Evolutionary conservation across 2,113 vertebrate genomes (phyloP), one percentile per base, ranked within the genome.

Genomic region (Apistogramma diplotaenia): DNA sequence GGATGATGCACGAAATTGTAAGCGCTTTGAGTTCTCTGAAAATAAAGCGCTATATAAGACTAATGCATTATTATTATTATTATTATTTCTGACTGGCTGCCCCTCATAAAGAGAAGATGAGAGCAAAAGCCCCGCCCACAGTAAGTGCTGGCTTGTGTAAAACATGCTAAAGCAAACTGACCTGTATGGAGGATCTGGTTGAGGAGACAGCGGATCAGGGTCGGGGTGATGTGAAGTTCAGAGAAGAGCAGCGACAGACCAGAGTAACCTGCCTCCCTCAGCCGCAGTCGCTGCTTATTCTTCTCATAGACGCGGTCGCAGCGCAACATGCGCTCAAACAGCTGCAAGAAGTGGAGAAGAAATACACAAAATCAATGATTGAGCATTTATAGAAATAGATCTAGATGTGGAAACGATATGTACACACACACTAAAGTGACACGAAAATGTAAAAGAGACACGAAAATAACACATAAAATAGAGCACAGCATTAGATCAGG

Each of bases 241-340:
- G 95, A 96, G 79, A 99, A 95, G 29, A 99, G 96, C n/a, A 99
- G 96, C 1, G 97, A 96, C 73, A 99, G 93, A 7, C 98, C 97
- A 0, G 96, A 95, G 88, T 99, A 99, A 4, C 98, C 97, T 27
- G 96, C 96, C 81, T 99, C 98, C 91, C 96, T 94, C 85, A 99
- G 96, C 56, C 96, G 95, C 87, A 99, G 90, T 2, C 97, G 96
- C 71, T 98, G 97, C 59, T 99, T 99, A 87, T 96, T 99, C 78
- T 96, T 96, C 89, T 99, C 98, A 62, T 99, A 99, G 85, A 99
- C 97, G 33, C 98, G 98, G 60, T 97, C 98, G 58, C 97, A 98
- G 88, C 96, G 97, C 84, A 99, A 86, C 98, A 99, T 99, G 46
- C 97, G 96, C 87, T 97, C 97, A 79, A 97, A 94, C 33, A 99